Base-by-base conservation (phyloP, 2,113 vertebrate genomes). In the Galbula dea region DNA sequence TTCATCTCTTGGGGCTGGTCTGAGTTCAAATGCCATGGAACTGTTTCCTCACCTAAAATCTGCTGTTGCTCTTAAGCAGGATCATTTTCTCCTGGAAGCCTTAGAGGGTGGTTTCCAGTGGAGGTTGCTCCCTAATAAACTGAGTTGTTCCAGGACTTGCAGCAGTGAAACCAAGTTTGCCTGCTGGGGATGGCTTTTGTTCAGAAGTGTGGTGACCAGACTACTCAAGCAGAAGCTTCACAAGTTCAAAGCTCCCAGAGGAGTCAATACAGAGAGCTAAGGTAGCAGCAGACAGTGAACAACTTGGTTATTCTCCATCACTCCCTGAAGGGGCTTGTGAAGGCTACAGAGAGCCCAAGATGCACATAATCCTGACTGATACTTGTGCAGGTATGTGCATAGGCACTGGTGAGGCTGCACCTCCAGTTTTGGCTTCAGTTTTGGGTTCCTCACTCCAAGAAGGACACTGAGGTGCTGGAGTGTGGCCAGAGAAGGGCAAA, bases 311-410 rank as follows among this genome's bases (percentile, higher is more conserved):
- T 13, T 57, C 49, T 9, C 68, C 73, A 14, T 34, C 59, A 0
- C 45, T 30, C 37, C n/a, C 65, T 4, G 22, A 9, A n/a, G 10
- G 36, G 0, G 0, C 12, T 20, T 5, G 1, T 8, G 3, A 43
- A 55, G 4, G 6, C 51, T 4, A 2, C 0, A 4, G 32, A 32
- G 57, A 63, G 18, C 37, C 27, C 4, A 18, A 41, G 29, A 18
- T 0, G 7, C 22, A 17, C 32, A 0, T 10, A 4, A 1, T n/a
- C 66, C 77, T 27, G 74, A 8, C 30, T 36, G 17, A 36, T 41
- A 58, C 57, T 36, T 2, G 9, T 29, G 16, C 0, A 15, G 11
- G 41, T 15, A 43, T 43, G 41, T 43, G 15, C 41, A 43, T 43
- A 43, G 41, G 41, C 41, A 43, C 41, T 43, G 41, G 41, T 11